Evolutionary conservation across 92 coral and sea anemone genomes (phyloP), one percentile per base, ranked within the genome.

Genomic region (Zoanthus gigantus): DNA sequence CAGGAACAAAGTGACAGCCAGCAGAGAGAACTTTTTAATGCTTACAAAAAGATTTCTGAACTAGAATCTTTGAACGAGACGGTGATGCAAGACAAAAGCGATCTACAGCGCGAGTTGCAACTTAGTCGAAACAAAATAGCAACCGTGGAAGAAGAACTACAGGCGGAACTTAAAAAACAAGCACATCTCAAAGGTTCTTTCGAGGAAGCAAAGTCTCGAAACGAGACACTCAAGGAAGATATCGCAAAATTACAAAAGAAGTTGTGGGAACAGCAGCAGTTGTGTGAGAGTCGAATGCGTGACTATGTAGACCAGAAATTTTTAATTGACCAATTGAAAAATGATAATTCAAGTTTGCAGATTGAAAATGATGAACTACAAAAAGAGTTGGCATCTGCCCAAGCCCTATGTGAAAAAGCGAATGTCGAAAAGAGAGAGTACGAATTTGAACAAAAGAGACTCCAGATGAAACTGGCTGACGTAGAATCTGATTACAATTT

Each of bases 121-220:
- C 83, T 86, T 16, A 92, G 94, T 56, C 94, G 93, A 74, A 85
- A 89, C 42, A 97, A 91, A 78, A 56, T 92, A 30, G 89, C 89
- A 29, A 88, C 92, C 6, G 88, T 97, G 46, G 99, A 95, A 72
- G 98, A 95, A 79, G 99, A 95, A 18, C 85, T 92, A 9, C 99
- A 97, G 86, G 90, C 89, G 16, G 90, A 92, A 79, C 92, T 97
- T 46, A 97, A 95, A 61, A 92, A 93, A 52, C 92, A 89, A 80
- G 99, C 99, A 7, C 99, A 97, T 58, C 91, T 94, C 31, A 92
- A 85, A 81, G 99, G 99, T 10, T 80, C 87, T 0, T 57, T 97
- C 23, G 99, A 93, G 5, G 99, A 97, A 85, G 78, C 87, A 75
- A 92, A 92, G 74, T 89, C 93, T 60, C 88, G 99, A 50, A 97